Evolutionary conservation across 2,888 invertebrate genomes (phyloP).

Genomic region (Blastobasis lacticolella): DNA sequence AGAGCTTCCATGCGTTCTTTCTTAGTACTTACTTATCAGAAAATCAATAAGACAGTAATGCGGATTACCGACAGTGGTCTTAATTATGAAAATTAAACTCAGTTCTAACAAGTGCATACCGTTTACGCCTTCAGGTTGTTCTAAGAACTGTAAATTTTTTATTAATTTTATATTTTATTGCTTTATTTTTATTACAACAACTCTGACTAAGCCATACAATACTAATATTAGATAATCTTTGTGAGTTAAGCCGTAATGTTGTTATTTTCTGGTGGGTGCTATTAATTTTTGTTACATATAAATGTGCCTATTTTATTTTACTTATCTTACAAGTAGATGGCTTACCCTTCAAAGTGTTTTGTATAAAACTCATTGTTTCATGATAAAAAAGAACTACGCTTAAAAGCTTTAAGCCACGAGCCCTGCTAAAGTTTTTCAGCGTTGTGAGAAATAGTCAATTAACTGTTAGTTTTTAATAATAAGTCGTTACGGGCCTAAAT

Average conservation of each 20-base stretch:
- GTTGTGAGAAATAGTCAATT: slow-evolving; percentile 52
- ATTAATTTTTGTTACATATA: slow-evolving; percentile 1
- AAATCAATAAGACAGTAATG: no score
- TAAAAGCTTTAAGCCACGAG: slow-evolving; percentile 63
- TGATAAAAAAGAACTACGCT: slow-evolving; percentile 37
- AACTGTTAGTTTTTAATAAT: slow-evolving; percentile 19
- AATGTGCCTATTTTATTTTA: background rate
- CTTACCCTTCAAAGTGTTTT: no score
- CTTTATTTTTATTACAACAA: no score
- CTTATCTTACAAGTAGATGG: no score
- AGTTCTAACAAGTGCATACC: no score
- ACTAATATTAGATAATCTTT: background rate
- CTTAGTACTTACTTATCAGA: no score
- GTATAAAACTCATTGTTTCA: slow-evolving; percentile 24
- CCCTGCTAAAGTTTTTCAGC: slow-evolving; percentile 70
- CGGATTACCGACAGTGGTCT: no score
- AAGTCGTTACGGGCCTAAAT: slow-evolving; percentile 34
- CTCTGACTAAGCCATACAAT: background rate
- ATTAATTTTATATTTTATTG: no score
- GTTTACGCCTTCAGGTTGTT: no score
- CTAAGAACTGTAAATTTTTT: no score
- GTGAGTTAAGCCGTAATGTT: background rate
- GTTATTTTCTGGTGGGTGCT: background rate
- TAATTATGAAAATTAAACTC: no score
- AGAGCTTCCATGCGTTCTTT: no score